A percentile compares a stretch with the other conserved stretches of the same genome.
phyloP scores from a whole-genome alignment of 2,113 vertebrate genomes.

The Benitochromis conjunctus region DNA sequence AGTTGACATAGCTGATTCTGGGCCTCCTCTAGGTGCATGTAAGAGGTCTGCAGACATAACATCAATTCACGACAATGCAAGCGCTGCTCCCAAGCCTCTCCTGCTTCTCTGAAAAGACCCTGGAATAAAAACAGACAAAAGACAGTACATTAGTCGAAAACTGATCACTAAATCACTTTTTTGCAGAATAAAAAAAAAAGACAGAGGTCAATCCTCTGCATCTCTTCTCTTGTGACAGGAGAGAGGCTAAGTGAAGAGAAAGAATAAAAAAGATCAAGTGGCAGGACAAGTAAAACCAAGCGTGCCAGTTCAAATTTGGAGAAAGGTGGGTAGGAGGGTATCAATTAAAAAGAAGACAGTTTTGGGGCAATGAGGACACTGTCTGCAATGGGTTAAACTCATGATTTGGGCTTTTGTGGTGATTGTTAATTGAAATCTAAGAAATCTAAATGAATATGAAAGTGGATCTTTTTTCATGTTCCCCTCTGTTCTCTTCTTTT shows the following conservation, averaged over 20 bases:
- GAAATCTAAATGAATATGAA: not conserved
- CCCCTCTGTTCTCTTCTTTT: not conserved
- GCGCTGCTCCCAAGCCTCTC: conserved; percentile 78
- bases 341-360: not conserved
- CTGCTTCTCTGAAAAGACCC: conserved; percentile 77
- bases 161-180: not conserved
- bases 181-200: not conserved
- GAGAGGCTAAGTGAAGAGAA: not conserved
- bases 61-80: conserved; percentile 80
- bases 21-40: conserved; percentile 67
- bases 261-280: not conserved
- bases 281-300: not conserved
- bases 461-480: not conserved
- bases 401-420: not conserved
- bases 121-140: conserved; percentile 58
- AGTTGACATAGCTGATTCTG: conserved; percentile 63
- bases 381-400: not conserved
- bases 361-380: not conserved
- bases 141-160: conserved; percentile 13
- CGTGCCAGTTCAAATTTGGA: not conserved
- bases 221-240: not conserved
- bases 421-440: not conserved
- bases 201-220: not conserved
- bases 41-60: conserved; percentile 73
- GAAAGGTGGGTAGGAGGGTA: not conserved